A percentile compares a stretch with the other conserved stretches of the same genome.
These are phyloP conservation scores for Drosophila helvetica DNA, from an alignment of 2,888 invertebrate genomes.

Conservation along the genomic window DNA sequence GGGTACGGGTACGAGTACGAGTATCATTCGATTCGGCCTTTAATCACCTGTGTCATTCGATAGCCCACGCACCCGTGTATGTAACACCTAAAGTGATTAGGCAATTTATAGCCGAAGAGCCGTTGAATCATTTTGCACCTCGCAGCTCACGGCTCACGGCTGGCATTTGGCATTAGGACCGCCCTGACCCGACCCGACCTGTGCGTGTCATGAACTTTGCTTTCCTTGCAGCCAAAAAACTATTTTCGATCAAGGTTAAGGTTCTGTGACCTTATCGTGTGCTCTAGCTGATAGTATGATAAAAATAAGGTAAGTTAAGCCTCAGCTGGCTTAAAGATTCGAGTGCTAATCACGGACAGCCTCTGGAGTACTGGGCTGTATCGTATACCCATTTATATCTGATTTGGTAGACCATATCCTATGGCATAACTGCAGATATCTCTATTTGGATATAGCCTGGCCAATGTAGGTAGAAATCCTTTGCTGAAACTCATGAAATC, in stretches of 20 bases:
- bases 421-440: no score
- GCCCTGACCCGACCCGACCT: neutral
- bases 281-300: neutral
- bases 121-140: conserved; percentile 63
- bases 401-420: no score
- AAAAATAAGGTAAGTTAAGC: neutral
- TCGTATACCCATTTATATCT: no score
- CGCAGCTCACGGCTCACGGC: conserved; percentile 27
- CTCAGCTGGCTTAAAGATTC: neutral
- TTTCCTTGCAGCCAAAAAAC: neutral
- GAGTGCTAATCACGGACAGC: no score
- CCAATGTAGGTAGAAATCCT: no score
- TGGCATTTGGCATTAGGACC: conserved; percentile 34
- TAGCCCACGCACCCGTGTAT: conserved; percentile 35
- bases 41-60: conserved; percentile 51
- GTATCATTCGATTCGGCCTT: conserved; percentile 29
- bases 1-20: neutral
- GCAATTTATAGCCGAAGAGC: conserved; percentile 44
- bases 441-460: no score
- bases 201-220: conserved; percentile 55
- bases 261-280: conserved; percentile 30
- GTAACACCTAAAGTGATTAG: conserved; percentile 63
- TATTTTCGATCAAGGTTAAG: conserved; percentile 28
- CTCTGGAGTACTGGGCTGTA: no score
- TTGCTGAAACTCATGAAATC: no score